These are phyloP conservation scores for Brachycybe producta DNA, from an alignment of 2,888 invertebrate genomes.

Conservation along the genomic window DNA sequence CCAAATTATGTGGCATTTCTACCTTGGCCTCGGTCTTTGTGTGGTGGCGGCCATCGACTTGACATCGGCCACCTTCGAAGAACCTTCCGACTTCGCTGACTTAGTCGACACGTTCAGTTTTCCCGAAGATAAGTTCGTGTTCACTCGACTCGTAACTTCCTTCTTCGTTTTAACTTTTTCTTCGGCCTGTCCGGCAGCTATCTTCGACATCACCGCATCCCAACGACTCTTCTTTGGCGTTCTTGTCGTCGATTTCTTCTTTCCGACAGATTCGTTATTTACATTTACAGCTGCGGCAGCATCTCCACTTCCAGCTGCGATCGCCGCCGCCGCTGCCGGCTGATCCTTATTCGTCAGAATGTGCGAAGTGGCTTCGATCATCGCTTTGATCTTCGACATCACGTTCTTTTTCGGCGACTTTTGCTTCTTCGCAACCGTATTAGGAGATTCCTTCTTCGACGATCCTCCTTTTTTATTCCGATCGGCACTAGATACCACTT, in stretches of 20 bases:
- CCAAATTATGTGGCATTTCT: no score
- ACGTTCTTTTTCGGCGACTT: conserved; percentile 68
- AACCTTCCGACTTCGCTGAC: no score
- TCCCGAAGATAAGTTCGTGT: conserved; percentile 20
- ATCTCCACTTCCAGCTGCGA: conserved; percentile 39
- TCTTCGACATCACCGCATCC: conserved; percentile 63
- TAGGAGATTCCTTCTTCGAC: conserved; percentile 38
- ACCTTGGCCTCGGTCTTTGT: no score
- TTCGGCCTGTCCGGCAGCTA: conserved; percentile 55
- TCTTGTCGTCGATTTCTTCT: conserved; percentile 29
- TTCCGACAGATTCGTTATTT: no score
- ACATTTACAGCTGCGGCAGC: conserved; percentile 31
- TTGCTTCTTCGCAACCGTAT: conserved; percentile 48
- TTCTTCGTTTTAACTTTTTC: conserved; percentile 55
- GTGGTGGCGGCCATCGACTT: no score
- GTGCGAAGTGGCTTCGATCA: conserved; percentile 42
- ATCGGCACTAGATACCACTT: no score
- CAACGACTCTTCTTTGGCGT: conserved; percentile 45
- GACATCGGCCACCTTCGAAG: no score
- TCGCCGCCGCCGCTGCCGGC: no score
- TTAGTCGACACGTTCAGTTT: background rate
- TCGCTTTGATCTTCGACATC: conserved; percentile 58
- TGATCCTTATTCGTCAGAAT: conserved; percentile 28
- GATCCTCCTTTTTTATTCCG: conserved; percentile 38
- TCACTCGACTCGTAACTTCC: conserved; percentile 75